Conservation (phyloP, 2,888 invertebrate genomes). For the Nematopogon swammerdamellus region DNA sequence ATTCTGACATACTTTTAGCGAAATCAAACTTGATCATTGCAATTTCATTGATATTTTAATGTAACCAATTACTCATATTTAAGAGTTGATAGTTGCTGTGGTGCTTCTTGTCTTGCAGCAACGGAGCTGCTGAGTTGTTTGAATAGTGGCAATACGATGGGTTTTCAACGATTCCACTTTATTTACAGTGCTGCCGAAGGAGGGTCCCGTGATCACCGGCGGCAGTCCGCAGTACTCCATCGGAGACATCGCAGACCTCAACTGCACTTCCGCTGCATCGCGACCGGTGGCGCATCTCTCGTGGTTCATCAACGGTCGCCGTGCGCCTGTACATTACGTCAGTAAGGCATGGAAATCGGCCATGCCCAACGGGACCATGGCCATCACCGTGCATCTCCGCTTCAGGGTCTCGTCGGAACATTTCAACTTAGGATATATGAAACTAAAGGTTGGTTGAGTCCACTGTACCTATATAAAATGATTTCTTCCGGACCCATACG, state of each 20-base stretch:
- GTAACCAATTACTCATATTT: no score
- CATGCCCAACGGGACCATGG: constrained; percentile 58
- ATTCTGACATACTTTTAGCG: no score
- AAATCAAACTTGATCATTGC: no score
- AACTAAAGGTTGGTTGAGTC: constrained; percentile 65
- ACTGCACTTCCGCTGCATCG: constrained; percentile 77
- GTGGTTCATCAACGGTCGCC: constrained; percentile 80
- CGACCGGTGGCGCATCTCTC: constrained; percentile 74
- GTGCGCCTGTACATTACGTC: constrained; percentile 48
- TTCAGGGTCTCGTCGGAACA: constrained; percentile 70
- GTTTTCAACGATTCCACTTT: no score
- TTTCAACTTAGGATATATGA: constrained; percentile 76
- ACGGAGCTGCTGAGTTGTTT: no score
- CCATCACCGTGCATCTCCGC: constrained; percentile 70
- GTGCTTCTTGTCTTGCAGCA: no score
- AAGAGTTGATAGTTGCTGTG: no score
- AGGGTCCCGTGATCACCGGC: constrained; percentile 74
- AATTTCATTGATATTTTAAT: no score
- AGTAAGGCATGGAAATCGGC: constrained; percentile 48
- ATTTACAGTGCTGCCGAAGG: constrained; percentile 70
- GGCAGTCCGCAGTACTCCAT: constrained; percentile 72
- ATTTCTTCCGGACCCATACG: no score
- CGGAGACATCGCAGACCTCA: constrained; percentile 71
- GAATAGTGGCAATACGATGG: no score
- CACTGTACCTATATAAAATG: no score